Evolutionary conservation across 2,888 invertebrate genomes (phyloP), one percentile per base, ranked within the genome.

Genomic region (Siphlonurus alternatus): DNA sequence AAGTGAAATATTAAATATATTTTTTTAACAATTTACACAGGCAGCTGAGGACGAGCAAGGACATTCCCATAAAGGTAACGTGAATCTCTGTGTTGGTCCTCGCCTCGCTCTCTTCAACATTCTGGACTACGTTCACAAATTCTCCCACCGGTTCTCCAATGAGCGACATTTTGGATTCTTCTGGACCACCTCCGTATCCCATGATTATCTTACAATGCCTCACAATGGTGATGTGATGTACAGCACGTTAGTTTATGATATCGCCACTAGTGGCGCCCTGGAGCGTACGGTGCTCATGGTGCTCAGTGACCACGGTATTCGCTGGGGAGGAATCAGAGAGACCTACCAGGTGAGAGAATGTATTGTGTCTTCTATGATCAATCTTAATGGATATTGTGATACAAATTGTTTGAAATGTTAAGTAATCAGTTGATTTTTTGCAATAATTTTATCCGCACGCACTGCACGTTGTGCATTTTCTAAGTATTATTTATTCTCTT

Each of bases 261-360:
- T 38, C 5, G 5, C 38, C 15, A 38, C 15, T 5, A 38, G 38
- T 38, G 38, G 38, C 5, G 77, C 80, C 61, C 76, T 90, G 63
- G 81, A 88, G 63, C 79, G 83, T 24, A 89, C 90, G 0, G 79
- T 84, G 70, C 63, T 93, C 63, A 74, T 91, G 10, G 72, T 81
- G 59, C 79, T 93, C 78, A 93, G 93, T 74, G 95, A 95, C 73
- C 95, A 95, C 72, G 95, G 95, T 0, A 84, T 93, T 65, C 78
- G 94, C 66, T 93, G 89, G 86, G 94, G 93, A 1, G 80, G 80
- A 5, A 91, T 93, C 69, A 80, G 93, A 10, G 79, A 81, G 69
- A 93, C 93, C 0, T 89, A 88, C 74, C 90, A 93, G 24, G 78
- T 77, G 5, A 38, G 75, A 10, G 54, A 10, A 38, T 38, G 5